Conservation (phyloP, 2,888 invertebrate genomes). For the Apotomis capreana region DNA sequence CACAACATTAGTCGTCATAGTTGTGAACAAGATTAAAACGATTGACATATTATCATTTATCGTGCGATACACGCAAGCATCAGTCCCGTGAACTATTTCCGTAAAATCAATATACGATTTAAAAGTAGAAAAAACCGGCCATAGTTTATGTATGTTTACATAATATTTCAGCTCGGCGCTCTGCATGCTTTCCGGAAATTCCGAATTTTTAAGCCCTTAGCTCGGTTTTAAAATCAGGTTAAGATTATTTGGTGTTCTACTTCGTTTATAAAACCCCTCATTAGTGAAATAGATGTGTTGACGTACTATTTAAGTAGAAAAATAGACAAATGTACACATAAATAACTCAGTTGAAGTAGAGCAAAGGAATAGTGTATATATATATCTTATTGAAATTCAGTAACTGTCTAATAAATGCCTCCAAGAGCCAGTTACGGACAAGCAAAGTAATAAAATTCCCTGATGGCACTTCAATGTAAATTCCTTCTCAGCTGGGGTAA, state of each 20-base stretch:
- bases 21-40: too few relatives aligned
- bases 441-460: slow-evolving; percentile 53
- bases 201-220: background rate
- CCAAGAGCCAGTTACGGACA: slow-evolving; percentile 54
- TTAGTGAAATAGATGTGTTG: background rate
- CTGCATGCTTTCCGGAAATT: background rate
- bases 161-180: background rate
- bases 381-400: slow-evolving; percentile 69
- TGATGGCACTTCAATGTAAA: slow-evolving; percentile 47
- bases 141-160: background rate
- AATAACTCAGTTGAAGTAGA: background rate
- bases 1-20: too few relatives aligned
- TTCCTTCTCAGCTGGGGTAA: slow-evolving; percentile 46
- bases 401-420: slow-evolving; percentile 68
- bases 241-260: slow-evolving; percentile 2
- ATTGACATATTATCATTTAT: too few relatives aligned
- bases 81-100: background rate
- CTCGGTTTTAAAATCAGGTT: slow-evolving; percentile 1
- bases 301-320: background rate
- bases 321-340: background rate
- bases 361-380: slow-evolving; percentile 31
- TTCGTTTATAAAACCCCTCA: background rate
- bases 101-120: background rate
- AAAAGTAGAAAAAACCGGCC: background rate
- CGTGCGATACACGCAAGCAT: too few relatives aligned